These are phyloP conservation scores for Imbricaverruca yamaguchii DNA, from an alignment of 2,888 invertebrate species.

Conservation along the genomic window DNA sequence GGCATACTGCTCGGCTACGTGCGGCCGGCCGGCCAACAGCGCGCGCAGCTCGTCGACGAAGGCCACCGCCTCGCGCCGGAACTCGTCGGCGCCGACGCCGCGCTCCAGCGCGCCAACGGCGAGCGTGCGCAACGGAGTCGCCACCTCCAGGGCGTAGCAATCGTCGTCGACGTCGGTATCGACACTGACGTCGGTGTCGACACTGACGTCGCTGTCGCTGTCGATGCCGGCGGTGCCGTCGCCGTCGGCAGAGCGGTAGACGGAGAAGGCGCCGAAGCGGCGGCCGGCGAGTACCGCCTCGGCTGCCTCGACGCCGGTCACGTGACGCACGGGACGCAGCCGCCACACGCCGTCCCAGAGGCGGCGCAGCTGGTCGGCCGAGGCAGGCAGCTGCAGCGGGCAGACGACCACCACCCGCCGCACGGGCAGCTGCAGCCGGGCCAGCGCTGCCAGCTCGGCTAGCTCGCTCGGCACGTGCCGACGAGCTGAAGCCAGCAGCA, in stretches of 20 bases:
- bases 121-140: neutral
- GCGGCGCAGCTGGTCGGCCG: neutral
- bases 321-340: neutral
- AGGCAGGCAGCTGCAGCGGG: neutral
- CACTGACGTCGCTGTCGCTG: too few species aligned
- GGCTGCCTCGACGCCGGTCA: neutral
- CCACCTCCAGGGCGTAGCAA: neutral
- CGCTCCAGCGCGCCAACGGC: neutral
- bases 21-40: neutral
- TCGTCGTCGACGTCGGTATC: neutral
- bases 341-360: neutral
- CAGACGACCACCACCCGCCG: neutral
- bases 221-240: too few species aligned
- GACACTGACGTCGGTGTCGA: too few species aligned
- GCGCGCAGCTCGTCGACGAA: neutral
- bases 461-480: neutral
- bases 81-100: neutral
- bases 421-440: neutral
- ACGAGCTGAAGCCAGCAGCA: neutral
- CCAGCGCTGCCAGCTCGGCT: neutral
- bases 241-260: neutral
- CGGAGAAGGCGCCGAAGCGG: neutral
- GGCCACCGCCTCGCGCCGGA: neutral
- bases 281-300: neutral
- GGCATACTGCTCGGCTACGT: neutral